Base-by-base conservation (phyloP, 2,888 invertebrate species). In the Folsomia candida region DNA sequence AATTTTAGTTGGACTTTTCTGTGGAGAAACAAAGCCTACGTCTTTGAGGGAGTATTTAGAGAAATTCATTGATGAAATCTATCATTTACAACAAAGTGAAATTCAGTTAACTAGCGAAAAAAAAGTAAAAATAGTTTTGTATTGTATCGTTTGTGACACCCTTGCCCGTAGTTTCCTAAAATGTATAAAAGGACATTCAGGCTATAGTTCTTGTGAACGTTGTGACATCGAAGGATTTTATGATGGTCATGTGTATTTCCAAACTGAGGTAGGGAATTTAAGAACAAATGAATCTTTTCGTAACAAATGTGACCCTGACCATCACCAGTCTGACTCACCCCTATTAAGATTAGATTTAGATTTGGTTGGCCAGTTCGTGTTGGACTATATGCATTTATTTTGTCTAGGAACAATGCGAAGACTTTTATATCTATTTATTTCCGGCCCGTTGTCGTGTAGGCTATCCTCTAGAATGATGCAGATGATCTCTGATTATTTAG, bases 151-250 rank as follows among this genome's bases (percentile, higher is more conserved):
- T 11, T 47, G 47, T 0, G 73, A 73, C 68, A 70, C 73, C 3
- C 72, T 69, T 4, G 72, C 72, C 0, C 3, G 72, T 14, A 67
- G 59, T 69, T 69, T 65, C 26, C 1, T 69, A 11, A 65, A 65
- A 20, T 65, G 69, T 51, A 59, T 66, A 24, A 69, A 69, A 51
- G 14, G 27, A n/a, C 60, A 59, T 51, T 60, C 2, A 29, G 65
- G 26, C 1, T 66, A 69, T 24, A 24, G 63, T 28, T 29, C 9
- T 1, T 69, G 69, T 59, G 69, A 65, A 20, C 37, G 60, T 1
- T 69, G 69, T 60, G 59, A 59, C 1, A 58, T 29, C 14, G 54
- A 69, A 51, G 69, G 69, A 3, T 26, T 58, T 11, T 59, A 37
- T 25, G 26, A 25, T 4, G 24, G n/a, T 22, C 20, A 27, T 26